Conservation (phyloP, 1,140 invertebrate genomes). For the Papilio polytes region DNA sequence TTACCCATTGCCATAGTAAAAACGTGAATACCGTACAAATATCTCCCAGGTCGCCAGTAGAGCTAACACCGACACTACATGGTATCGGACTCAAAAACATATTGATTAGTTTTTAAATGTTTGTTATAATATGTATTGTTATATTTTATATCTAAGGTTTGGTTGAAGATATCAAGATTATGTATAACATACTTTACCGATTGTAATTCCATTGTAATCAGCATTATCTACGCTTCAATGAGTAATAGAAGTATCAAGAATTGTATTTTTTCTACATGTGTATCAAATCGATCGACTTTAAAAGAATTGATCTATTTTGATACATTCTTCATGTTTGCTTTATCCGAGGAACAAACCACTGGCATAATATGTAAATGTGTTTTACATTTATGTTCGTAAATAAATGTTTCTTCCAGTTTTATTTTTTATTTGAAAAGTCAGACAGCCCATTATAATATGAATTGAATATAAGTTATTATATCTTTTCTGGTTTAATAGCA, state of each 20-base stretch:
- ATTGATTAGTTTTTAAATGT: background rate
- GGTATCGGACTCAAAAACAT: background rate
- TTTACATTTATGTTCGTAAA: too few relatives aligned
- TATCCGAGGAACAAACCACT: background rate
- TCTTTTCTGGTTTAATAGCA: too few relatives aligned
- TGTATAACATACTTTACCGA: slow-evolving; percentile 9
- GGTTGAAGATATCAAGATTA: background rate
- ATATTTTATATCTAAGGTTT: background rate
- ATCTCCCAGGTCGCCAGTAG: too few relatives aligned
- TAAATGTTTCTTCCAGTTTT: too few relatives aligned
- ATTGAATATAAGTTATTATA: too few relatives aligned
- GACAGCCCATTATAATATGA: too few relatives aligned
- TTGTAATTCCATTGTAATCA: slow-evolving; percentile 15
- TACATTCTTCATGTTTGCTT: background rate
- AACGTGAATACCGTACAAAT: too few relatives aligned
- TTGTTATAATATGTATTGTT: too few relatives aligned
- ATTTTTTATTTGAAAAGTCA: too few relatives aligned
- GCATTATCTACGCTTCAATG: background rate
- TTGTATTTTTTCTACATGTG: background rate
- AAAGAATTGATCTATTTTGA: background rate
- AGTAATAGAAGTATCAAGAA: background rate
- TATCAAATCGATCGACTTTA: background rate
- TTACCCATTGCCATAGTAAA: too few relatives aligned
- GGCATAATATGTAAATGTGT: too few relatives aligned
- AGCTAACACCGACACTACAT: too few relatives aligned